Evolutionary conservation across 1,140 invertebrate genomes (phyloP).

Genomic region (Semibalanus balanoides): DNA sequence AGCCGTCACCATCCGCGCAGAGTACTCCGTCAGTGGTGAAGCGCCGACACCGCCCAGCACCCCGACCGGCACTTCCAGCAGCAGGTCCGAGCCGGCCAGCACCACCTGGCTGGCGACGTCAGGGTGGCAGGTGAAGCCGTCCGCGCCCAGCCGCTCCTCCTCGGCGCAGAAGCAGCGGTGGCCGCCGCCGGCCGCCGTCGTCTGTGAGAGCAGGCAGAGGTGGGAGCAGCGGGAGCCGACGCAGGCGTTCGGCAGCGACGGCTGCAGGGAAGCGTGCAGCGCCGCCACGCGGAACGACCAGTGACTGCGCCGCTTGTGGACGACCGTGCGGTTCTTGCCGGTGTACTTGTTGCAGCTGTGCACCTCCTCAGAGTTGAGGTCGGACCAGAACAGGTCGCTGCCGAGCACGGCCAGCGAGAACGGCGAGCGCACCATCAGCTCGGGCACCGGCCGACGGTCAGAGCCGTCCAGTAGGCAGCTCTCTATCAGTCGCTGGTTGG

Average conservation of each 20-base stretch:
- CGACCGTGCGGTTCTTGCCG: background rate
- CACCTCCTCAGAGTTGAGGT: background rate
- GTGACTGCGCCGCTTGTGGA: background rate
- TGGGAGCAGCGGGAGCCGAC: background rate
- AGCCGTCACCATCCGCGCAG: background rate
- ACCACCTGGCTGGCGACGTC: background rate
- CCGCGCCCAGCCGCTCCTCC: background rate
- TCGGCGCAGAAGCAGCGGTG: background rate
- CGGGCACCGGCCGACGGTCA: constrained; percentile 24
- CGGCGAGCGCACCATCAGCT: background rate
- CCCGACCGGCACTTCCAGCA: background rate
- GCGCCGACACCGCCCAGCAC: background rate
- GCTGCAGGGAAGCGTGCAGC: background rate
- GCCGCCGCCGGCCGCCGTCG: background rate
- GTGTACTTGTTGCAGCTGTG: background rate
- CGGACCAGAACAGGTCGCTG: background rate
- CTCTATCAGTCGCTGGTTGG: constrained; percentile 34
- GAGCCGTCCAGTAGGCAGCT: constrained; percentile 40
- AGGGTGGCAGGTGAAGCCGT: background rate
- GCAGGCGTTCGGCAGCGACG: background rate
- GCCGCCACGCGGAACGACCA: background rate
- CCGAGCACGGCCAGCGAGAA: constrained; percentile 4
- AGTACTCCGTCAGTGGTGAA: background rate
- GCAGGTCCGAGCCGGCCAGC: background rate
- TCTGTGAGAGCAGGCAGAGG: background rate